Base-by-base conservation (phyloP, 2,888 invertebrate genomes). In the Apocheima hispidaria region DNA sequence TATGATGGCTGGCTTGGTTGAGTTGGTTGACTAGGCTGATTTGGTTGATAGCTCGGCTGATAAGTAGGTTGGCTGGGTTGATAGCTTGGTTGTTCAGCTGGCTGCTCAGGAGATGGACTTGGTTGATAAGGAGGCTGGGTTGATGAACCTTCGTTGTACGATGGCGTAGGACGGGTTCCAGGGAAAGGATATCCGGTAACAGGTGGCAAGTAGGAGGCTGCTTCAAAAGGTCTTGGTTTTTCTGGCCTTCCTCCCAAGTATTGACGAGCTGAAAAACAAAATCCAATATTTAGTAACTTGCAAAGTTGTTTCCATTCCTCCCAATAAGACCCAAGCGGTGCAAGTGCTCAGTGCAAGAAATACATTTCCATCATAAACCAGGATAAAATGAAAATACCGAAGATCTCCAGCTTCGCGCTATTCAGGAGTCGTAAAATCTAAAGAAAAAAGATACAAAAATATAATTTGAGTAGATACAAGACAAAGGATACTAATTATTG, bases 161-260 rank as follows among this genome's bases (percentile, higher is more conserved):
- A 65, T 1, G 91, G 92, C 2, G 88, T 86, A 1, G 93, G 93
- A 4, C 87, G 84, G 14, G 82, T 80, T 10, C 92, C 92, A 14
- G 92, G 75, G 26, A 83, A 79, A 14, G 89, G 93, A 68, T 88
- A 92, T 5, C 90, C 92, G 5, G 82, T 86, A 21, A 87, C 89
- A n/a, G 88, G 86, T 28, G 90, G 92, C 3, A 90, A 78, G 54
- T 90, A 90, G 16, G 75, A 75, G 10, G 87, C 71, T 0, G 81
- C 80, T 44, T 95, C 94, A 79, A 96, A 96, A 0, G 96, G 96
- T 69, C 96, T 89, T n/a, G 96, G 96, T 77, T 93, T 94, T 74
- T 96, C 95, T 1, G 95, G 94, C 60, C 93, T 91, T 60, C 94
- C 94, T 64, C 95, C 95, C 84, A 82, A 95, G 94, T 94, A 91